Percentiles rank a stretch among this genome's conserved stretches.
Conservation (phyloP, 2,797 vertebrate genomes). For the Sebastiscus tertius region DNA sequence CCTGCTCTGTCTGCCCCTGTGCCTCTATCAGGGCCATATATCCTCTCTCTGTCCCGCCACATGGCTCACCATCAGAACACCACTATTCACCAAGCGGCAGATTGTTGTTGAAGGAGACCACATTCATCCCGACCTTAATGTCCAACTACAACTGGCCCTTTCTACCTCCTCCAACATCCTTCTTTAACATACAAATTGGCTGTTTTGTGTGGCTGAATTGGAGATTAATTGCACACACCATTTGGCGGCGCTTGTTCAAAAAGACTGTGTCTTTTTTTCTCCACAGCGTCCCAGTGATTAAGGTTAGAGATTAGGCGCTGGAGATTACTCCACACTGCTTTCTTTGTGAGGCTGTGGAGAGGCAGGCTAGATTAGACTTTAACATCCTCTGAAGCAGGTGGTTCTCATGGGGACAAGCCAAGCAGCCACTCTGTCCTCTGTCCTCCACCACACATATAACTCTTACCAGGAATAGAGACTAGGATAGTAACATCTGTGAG, state of each 20-base stretch:
- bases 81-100: slow-evolving; percentile 69
- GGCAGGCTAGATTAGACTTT: slow-evolving; percentile 63
- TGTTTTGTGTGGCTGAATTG: slow-evolving; percentile 82
- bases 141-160: slow-evolving; percentile 36
- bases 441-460: slow-evolving; percentile 16
- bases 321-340: slow-evolving; percentile 64
- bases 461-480: not conserved
- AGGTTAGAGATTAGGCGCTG: slow-evolving; percentile 78
- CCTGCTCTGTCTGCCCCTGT: not conserved
- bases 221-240: slow-evolving; percentile 82
- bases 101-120: slow-evolving; percentile 69
- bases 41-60: slow-evolving; percentile 35
- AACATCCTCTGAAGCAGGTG: slow-evolving; percentile 61
- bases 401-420: slow-evolving; percentile 54
- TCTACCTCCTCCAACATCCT: slow-evolving; percentile 42
- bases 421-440: slow-evolving; percentile 25
- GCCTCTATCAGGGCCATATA: slow-evolving; percentile 28
- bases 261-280: slow-evolving; percentile 60
- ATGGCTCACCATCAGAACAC: slow-evolving; percentile 66
- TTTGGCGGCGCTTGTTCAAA: slow-evolving; percentile 77
- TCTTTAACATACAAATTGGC: slow-evolving; percentile 85
- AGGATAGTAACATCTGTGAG: not conserved
- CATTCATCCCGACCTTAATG: slow-evolving; percentile 59
- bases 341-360: slow-evolving; percentile 58
- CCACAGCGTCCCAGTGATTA: slow-evolving; percentile 61